Conservation (phyloP, 2,888 invertebrate species). For the Hipparchia sbordonii region DNA sequence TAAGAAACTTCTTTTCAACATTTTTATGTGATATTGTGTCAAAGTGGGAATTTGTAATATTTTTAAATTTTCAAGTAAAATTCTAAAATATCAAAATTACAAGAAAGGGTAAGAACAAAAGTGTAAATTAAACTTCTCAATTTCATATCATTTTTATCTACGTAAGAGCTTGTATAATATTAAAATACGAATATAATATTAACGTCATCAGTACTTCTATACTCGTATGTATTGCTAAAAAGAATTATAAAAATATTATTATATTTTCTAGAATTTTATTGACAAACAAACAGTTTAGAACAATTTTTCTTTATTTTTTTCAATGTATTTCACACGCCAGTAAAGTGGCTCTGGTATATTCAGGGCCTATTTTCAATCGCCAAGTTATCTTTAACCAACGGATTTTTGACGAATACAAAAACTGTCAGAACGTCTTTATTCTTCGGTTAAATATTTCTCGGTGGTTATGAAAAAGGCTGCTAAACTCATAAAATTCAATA, state of each 20-base stretch:
- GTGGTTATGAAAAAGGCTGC: too few species aligned
- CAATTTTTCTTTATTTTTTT: conserved; percentile 9
- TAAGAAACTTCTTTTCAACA: not conserved
- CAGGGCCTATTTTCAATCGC: too few species aligned
- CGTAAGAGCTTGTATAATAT: conserved; percentile 70
- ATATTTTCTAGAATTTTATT: conserved; percentile 70
- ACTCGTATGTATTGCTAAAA: conserved; percentile 6
- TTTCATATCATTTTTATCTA: conserved; percentile 74
- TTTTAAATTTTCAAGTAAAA: not conserved
- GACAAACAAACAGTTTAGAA: conserved; percentile 42
- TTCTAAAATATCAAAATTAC: not conserved
- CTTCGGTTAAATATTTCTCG: too few species aligned
- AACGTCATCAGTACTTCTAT: conserved; percentile 49
- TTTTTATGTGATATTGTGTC: not conserved
- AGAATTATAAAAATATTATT: conserved; percentile 40
- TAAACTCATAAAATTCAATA: not conserved
- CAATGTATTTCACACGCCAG: not conserved
- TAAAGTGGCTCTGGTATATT: not conserved
- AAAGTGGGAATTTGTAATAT: not conserved
- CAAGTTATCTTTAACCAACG: too few species aligned
- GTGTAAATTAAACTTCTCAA: conserved; percentile 45
- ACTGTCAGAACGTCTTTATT: too few species aligned
- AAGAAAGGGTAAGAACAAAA: conserved; percentile 21
- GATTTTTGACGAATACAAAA: too few species aligned
- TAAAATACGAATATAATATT: conserved; percentile 42